Base-by-base conservation (phyloP, 1,140 invertebrate species). In the Trichonephila clavata region DNA sequence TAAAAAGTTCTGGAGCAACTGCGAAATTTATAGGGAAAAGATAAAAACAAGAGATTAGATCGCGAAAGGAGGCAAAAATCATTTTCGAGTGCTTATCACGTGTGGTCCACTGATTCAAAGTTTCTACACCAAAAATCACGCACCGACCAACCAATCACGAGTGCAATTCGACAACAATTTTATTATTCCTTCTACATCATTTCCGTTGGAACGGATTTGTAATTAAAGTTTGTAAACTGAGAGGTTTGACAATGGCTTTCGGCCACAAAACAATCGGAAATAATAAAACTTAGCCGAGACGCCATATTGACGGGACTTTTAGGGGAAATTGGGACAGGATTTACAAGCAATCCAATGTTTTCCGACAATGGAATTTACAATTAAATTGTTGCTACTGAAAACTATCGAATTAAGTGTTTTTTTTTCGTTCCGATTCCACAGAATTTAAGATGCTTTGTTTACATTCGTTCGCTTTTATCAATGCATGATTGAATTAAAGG, bases 41-140 rank as follows among this genome's bases (percentile, higher is more conserved):
- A 71, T 71, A 71, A 71, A 71, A 27, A 32, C 13, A 5, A 39
- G 8, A 71, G 68, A 71, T 71, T 27, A 71, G 13, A 5, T 14
- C 24, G 27, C 10, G 24, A 50, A 50, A 50, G 50, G 50, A 50
- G 16, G 68, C 68, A 32, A 71, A 71, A 27, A 16, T 27, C 24
- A 27, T 32, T 71, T 71, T 71, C 24, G 13, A 71, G 68, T 71
- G 68, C n/a, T 27, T 71, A 71, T 71, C 68, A 71, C 68, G 27
- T 71, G 68, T 71, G 10, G 20, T n/a, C n/a, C 63, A 65, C 63
- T n/a, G 63, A 65, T 65, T 27, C 14, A n/a, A 24, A 65, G 21
- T 18, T 27, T 71, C 61, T 32, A 14, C 68, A 24, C 68, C 68
- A 32, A 32, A 71, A 71, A 24, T 39, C 24, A 71, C 27, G 68